Percentiles rank a stretch among this genome's conserved stretches.
Evolutionary conservation across 2,888 invertebrate species (phyloP).

Genomic region (Philereme transversata): DNA sequence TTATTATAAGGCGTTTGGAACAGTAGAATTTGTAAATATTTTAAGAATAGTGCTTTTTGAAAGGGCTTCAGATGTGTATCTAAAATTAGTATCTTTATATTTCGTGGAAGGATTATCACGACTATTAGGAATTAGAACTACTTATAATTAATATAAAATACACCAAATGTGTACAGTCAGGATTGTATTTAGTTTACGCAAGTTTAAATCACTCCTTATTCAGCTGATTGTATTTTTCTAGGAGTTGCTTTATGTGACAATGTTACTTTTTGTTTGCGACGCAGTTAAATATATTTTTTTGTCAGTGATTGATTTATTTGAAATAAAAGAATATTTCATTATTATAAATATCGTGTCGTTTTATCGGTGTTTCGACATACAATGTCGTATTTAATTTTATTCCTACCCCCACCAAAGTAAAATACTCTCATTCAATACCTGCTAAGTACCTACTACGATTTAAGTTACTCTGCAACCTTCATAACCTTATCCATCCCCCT

Average conservation of each 20-base stretch:
- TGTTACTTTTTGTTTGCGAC: constrained; percentile 8
- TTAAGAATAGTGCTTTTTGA: constrained; percentile 15
- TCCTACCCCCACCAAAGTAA: too few relatives aligned
- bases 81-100: background rate
- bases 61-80: constrained; percentile 6
- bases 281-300: constrained; percentile 12
- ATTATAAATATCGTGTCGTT: background rate
- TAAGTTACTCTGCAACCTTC: too few relatives aligned
- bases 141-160: background rate
- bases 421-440: too few relatives aligned
- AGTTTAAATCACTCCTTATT: background rate
- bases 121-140: background rate
- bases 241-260: background rate
- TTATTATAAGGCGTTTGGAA: background rate
- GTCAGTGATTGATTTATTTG: constrained; percentile 9
- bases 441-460: too few relatives aligned
- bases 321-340: constrained; percentile 20
- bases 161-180: constrained; percentile 6
- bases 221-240: background rate
- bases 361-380: too few relatives aligned
- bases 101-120: background rate
- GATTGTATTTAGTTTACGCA: background rate
- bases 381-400: too few relatives aligned
- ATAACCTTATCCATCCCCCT: too few relatives aligned
- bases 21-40: constrained; percentile 6